Evolutionary conservation across 2,888 invertebrate genomes (phyloP).

Genomic region (Cremastinae sp.): DNA sequence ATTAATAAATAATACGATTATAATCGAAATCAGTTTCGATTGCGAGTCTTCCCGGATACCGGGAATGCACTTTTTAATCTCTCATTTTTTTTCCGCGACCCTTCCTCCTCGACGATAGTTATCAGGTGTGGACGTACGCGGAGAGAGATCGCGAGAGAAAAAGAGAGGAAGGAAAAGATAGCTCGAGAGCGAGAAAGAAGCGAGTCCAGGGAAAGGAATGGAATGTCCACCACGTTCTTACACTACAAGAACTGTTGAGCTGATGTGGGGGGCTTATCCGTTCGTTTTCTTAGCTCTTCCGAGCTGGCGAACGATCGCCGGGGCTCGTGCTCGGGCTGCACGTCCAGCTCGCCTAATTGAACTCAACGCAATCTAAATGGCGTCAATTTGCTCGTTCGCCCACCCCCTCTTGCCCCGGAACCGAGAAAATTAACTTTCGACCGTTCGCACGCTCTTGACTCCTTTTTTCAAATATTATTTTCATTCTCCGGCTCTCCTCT

Average conservation of each 20-base stretch:
- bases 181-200: slow-evolving; percentile 26
- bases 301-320: slow-evolving; percentile 11
- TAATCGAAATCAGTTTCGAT: slow-evolving; percentile 51
- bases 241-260: slow-evolving; percentile 51
- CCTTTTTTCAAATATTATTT: too few species aligned
- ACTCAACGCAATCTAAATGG: slow-evolving; percentile 71
- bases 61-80: slow-evolving; percentile 24
- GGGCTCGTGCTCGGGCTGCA: slow-evolving; percentile 44
- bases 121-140: slow-evolving; percentile 56
- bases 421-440: slow-evolving; percentile 27
- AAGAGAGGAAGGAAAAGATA: slow-evolving; percentile 38
- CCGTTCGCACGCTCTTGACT: not conserved
- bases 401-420: slow-evolving; percentile 17
- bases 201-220: slow-evolving; percentile 56
- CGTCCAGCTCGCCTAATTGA: slow-evolving; percentile 68
- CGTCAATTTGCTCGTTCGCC: slow-evolving; percentile 68
- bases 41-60: slow-evolving; percentile 46
- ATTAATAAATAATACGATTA: slow-evolving; percentile 57
- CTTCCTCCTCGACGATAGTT: slow-evolving; percentile 47
- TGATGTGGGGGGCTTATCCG: slow-evolving; percentile 50
- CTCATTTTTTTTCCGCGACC: slow-evolving; percentile 21
- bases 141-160: slow-evolving; percentile 47
- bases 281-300: slow-evolving; percentile 45
- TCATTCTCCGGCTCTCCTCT: too few species aligned
- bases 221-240: slow-evolving; percentile 56